Percentiles rank a stretch among this genome's conserved stretches.
These are phyloP conservation scores for Athalia rosae DNA, from an alignment of 2,888 invertebrate genomes.

Conservation along the genomic window DNA sequence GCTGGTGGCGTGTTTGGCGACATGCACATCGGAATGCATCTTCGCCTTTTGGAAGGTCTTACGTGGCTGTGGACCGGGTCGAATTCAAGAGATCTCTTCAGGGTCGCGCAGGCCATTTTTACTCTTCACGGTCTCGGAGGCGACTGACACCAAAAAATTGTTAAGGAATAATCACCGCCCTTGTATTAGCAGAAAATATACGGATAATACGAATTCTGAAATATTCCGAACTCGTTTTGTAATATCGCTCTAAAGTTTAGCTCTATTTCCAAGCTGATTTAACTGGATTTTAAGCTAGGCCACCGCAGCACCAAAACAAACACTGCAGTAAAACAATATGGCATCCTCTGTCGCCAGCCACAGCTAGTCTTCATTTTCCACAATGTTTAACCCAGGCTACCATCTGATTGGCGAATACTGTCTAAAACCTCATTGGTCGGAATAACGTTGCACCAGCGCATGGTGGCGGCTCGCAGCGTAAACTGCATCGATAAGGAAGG, in stretches of 20 bases:
- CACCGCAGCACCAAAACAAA: slow-evolving; percentile 69
- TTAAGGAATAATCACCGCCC: slow-evolving; percentile 26
- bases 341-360: slow-evolving; percentile 53
- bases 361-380: slow-evolving; percentile 35
- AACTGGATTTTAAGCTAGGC: slow-evolving; percentile 53
- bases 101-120: slow-evolving; percentile 98
- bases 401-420: not conserved
- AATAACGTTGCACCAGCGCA: slow-evolving; percentile 27
- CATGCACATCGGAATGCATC: slow-evolving; percentile 92
- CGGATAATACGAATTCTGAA: not conserved
- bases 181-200: slow-evolving; percentile 34
- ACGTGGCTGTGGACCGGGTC: slow-evolving; percentile 90
- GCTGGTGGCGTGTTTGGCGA: slow-evolving; percentile 74
- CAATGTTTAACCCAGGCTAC: slow-evolving; percentile 1
- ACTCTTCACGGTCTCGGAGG: slow-evolving; percentile 58
- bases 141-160: slow-evolving; percentile 52
- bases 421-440: slow-evolving; percentile 8
- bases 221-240: slow-evolving; percentile 15
- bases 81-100: slow-evolving; percentile 96
- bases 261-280: slow-evolving; percentile 49
- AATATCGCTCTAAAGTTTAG: not conserved
- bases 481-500: slow-evolving; percentile 39
- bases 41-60: slow-evolving; percentile 90
- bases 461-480: not conserved
- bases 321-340: slow-evolving; percentile 70